Conservation (phyloP, 2,797 vertebrate species). For the Mus caroli region DNA sequence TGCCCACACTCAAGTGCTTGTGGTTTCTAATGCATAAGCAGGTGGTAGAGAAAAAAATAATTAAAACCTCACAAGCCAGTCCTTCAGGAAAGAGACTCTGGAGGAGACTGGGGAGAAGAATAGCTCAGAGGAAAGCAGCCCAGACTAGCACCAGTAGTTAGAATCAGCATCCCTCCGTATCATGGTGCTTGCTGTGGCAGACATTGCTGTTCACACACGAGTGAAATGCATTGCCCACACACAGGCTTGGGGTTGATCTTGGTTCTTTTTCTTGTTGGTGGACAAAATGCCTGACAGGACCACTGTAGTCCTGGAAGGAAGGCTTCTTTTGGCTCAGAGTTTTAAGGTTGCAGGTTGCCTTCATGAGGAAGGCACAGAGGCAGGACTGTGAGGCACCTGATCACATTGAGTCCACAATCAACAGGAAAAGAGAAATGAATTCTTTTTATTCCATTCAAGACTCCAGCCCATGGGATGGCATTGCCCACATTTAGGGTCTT, state of each 20-base stretch:
- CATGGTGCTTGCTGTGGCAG: not conserved
- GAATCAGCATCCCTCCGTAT: not conserved
- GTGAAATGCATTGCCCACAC: not conserved
- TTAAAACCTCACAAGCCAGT: not conserved
- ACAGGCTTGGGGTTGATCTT: not conserved
- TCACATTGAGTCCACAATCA: not conserved
- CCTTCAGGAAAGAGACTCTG: not conserved
- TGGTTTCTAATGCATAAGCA: not conserved
- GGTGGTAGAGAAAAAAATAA: not conserved
- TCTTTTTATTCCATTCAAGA: not conserved
- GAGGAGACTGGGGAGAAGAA: fast-evolving
- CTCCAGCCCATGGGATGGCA: not conserved
- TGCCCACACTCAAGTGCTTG: not conserved
- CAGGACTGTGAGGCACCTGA: no score
- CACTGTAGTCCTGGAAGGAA: not conserved
- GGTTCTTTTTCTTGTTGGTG: not conserved
- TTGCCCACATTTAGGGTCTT: not conserved
- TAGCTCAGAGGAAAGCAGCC: not conserved
- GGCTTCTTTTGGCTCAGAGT: not conserved
- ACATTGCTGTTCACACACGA: not conserved
- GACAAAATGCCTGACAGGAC: not conserved
- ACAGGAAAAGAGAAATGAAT: not conserved
- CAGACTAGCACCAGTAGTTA: fast-evolving
- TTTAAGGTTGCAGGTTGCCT: not conserved
- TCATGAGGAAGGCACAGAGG: not conserved